These are phyloP conservation scores for Eublepharis macularius DNA, from an alignment of 2,113 vertebrate genomes.

Conservation along the genomic window DNA sequence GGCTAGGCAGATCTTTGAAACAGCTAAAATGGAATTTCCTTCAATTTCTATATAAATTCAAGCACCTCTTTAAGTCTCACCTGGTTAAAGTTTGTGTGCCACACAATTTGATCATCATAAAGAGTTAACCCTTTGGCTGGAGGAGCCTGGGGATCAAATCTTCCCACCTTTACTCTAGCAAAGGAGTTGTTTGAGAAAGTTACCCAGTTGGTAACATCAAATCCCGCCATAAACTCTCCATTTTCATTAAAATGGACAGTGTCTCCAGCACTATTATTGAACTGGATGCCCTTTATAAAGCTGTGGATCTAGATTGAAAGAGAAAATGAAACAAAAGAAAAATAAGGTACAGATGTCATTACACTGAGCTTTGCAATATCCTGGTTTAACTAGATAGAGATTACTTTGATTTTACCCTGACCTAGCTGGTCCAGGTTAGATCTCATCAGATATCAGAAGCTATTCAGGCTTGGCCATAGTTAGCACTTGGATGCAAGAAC, in stretches of 20 bases:
- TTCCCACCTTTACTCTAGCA: neutral
- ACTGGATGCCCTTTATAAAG: neutral
- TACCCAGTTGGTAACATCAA: conserved; percentile 15
- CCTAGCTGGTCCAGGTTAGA: too few species aligned
- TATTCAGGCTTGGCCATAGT: too few species aligned
- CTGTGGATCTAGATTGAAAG: neutral
- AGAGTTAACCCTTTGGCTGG: neutral
- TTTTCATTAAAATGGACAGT: neutral
- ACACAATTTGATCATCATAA: neutral
- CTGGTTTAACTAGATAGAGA: neutral
- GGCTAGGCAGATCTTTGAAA: too few species aligned
- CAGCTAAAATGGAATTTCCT: too few species aligned
- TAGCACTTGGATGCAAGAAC: too few species aligned
- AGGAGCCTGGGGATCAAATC: neutral
- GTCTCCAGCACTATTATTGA: conserved; percentile 12
- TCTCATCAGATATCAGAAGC: too few species aligned
- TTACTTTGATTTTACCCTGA: too few species aligned
- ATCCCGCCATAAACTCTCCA: neutral
- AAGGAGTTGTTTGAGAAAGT: conserved; percentile 3
- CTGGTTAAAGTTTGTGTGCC: conserved; percentile 7
- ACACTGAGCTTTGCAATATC: neutral
- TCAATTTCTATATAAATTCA: too few species aligned
- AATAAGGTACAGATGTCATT: too few species aligned
- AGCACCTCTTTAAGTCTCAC: neutral
- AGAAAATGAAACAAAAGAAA: neutral